A percentile compares a stretch with the other conserved stretches of the same genome.
These are phyloP conservation scores for Napeogenes inachia DNA, from an alignment of 2,888 invertebrate species.

Conservation along the genomic window DNA sequence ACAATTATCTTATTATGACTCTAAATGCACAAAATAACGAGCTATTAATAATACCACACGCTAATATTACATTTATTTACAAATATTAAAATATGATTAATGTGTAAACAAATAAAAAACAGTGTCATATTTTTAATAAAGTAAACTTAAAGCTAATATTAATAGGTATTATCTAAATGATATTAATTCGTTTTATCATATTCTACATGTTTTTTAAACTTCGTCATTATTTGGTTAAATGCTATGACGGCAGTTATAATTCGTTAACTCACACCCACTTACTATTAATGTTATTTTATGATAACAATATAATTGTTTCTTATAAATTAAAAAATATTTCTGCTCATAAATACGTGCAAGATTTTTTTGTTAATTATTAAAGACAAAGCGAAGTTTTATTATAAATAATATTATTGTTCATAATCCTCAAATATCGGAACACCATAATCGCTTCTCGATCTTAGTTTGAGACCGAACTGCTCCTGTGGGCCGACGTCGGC, in stretches of 20 bases:
- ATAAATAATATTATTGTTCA: constrained; percentile 38
- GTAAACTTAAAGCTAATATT: too few species aligned
- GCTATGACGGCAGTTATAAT: neutral
- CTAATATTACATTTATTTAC: neutral
- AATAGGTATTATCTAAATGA: too few species aligned
- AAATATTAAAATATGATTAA: neutral
- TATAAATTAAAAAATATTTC: constrained; percentile 7
- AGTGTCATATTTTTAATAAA: too few species aligned
- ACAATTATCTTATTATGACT: neutral
- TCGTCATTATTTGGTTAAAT: constrained; percentile 7
- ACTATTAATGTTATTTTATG: constrained; percentile 8
- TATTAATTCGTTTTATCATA: too few species aligned
- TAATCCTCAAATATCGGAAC: constrained; percentile 64
- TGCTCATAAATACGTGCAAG: neutral
- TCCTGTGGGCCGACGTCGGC: constrained; percentile 53
- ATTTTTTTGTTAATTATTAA: neutral
- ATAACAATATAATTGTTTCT: neutral
- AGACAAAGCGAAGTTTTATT: neutral
- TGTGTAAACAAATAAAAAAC: too few species aligned
- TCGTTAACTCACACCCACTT: constrained; percentile 3
- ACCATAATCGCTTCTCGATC: constrained; percentile 60
- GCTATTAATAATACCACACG: too few species aligned
- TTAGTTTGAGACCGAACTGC: constrained; percentile 61
- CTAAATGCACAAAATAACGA: neutral
- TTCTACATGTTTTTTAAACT: too few species aligned